Conservation (phyloP, 2,113 vertebrate genomes). For the Merops nubicus region DNA sequence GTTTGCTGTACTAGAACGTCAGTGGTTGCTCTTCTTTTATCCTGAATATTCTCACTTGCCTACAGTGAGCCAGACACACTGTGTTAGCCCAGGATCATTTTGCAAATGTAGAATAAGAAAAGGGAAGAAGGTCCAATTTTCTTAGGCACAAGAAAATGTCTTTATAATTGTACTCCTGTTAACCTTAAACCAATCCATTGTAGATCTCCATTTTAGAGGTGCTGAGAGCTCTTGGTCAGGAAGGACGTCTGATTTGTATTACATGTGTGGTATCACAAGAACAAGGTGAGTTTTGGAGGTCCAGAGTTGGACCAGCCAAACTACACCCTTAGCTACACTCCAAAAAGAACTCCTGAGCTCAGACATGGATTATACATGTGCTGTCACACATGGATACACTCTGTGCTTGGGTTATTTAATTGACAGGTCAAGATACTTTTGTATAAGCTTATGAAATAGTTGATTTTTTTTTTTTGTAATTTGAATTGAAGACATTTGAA, state of each 20-base stretch:
- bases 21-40: not conserved
- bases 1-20: not conserved
- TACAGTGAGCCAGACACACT: not conserved
- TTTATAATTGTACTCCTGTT: not conserved
- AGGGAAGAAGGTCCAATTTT: not conserved
- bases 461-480: not conserved
- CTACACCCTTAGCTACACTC: not conserved
- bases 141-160: not conserved
- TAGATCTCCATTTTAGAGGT: not conserved
- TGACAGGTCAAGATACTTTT: not conserved
- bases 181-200: not conserved
- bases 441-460: not conserved
- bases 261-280: not conserved
- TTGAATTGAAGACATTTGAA: not conserved
- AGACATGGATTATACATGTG: not conserved
- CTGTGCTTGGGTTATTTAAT: not conserved
- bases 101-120: not conserved
- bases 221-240: not conserved
- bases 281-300: not conserved
- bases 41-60: not conserved
- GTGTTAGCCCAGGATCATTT: not conserved
- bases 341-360: not conserved
- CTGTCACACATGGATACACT: not conserved
- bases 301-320: not conserved
- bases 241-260: not conserved